A percentile compares a stretch with the other conserved stretches of the same genome.
Conservation (phyloP, 2,113 vertebrate genomes). For the Delphinus delphis region DNA sequence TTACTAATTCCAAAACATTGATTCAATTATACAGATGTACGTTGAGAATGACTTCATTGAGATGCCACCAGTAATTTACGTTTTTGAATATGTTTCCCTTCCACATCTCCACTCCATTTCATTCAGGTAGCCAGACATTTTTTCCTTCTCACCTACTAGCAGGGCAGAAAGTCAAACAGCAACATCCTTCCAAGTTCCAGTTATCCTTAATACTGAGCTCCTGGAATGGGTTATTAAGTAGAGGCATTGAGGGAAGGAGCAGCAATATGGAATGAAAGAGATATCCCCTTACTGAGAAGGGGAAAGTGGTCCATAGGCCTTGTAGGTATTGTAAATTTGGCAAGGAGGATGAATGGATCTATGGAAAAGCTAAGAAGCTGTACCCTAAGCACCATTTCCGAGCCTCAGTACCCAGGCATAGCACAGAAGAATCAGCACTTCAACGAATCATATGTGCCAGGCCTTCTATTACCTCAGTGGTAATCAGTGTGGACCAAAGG, state of each 20-base stretch:
- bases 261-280: not conserved
- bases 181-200: not conserved
- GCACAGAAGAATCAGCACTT: no score
- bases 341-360: not conserved
- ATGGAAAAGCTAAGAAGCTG: not conserved
- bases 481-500: no score
- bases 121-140: not conserved
- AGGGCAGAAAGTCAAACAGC: not conserved
- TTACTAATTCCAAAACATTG: not conserved
- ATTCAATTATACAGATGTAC: not conserved
- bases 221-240: not conserved
- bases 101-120: not conserved
- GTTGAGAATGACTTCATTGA: not conserved
- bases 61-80: not conserved
- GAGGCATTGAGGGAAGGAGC: not conserved
- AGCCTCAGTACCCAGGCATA: no score
- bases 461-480: no score
- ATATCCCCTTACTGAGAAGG: not conserved
- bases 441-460: no score
- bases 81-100: not conserved
- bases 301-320: not conserved
- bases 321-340: not conserved
- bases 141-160: not conserved
- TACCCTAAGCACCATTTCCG: no score
- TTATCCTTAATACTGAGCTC: not conserved